Conservation (phyloP, 2,888 invertebrate species). For the Caenorhabditis parvicauda region DNA sequence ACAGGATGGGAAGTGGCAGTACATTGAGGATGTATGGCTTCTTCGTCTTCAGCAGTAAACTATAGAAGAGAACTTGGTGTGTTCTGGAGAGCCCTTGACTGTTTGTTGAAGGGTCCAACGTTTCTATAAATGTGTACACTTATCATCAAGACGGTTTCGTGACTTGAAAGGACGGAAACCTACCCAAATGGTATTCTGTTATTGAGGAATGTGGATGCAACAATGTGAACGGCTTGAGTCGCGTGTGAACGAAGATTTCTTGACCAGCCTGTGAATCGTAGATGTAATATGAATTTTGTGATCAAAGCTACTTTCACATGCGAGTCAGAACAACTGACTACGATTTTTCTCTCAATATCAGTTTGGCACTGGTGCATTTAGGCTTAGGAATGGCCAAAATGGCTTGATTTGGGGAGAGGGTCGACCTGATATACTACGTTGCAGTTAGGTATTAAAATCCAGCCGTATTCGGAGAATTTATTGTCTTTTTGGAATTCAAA, state of each 20-base stretch:
- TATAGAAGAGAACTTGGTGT: conserved; percentile 51
- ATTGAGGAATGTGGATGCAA: conserved; percentile 56
- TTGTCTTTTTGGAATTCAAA: too few relatives aligned
- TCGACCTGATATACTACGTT: too few relatives aligned
- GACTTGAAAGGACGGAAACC: conserved; percentile 1
- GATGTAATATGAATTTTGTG: neutral
- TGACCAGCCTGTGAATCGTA: conserved; percentile 45
- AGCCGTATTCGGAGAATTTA: neutral
- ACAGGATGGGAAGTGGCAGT: conserved; percentile 38
- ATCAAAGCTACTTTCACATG: too few relatives aligned
- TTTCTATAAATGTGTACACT: conserved; percentile 19
- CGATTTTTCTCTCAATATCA: neutral
- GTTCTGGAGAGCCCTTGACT: conserved; percentile 21
- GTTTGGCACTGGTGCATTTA: too few relatives aligned
- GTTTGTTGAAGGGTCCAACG: conserved; percentile 28
- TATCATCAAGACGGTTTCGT: neutral
- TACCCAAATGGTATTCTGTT: conserved; percentile 45
- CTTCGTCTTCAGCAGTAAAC: conserved; percentile 55
- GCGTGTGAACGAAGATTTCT: conserved; percentile 54
- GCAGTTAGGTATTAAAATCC: neutral
- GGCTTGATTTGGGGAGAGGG: too few relatives aligned
- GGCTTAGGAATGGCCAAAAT: too few relatives aligned
- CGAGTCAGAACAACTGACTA: neutral
- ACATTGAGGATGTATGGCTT: conserved; percentile 51
- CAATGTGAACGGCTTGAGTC: conserved; percentile 48